These are phyloP conservation scores for Brassicogethes aeneus DNA, from an alignment of 2,888 invertebrate genomes.

Conservation along the genomic window DNA sequence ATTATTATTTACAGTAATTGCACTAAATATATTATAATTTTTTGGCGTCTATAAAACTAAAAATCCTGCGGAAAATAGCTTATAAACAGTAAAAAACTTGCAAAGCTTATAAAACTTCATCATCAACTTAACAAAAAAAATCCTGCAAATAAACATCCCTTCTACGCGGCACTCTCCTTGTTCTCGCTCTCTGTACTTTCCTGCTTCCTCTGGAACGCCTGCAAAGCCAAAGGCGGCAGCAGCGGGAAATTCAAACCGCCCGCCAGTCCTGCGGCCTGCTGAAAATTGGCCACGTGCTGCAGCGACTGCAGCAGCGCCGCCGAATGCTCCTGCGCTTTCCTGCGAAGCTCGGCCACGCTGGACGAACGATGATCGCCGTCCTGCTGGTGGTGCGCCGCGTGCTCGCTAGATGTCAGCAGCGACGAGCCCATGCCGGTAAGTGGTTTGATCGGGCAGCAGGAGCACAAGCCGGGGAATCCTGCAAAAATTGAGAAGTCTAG, in stretches of 20 bases:
- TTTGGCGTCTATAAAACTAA: no score
- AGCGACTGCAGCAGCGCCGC: conserved; percentile 74
- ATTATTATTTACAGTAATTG: no score
- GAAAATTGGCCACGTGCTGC: conserved; percentile 54
- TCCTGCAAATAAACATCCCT: no score
- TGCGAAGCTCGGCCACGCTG: conserved; percentile 83
- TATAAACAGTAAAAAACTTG: no score
- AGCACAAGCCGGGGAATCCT: conserved; percentile 72
- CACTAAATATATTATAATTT: no score
- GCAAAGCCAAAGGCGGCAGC: conserved; percentile 42
- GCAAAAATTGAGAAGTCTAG: conserved; percentile 30
- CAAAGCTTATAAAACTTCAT: no score
- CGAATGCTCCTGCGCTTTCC: conserved; percentile 92
- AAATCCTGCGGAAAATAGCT: no score
- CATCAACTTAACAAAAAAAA: no score
- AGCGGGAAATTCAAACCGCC: conserved; percentile 44
- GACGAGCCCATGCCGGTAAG: conserved; percentile 33
- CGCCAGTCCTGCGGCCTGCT: conserved; percentile 48
- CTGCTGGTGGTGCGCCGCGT: conserved; percentile 37
- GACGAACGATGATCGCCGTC: conserved; percentile 64
- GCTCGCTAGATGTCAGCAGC: conserved; percentile 34
- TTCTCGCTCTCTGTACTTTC: conserved; percentile 16
- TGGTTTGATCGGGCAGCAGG: conserved; percentile 68
- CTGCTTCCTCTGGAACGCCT: conserved; percentile 35
- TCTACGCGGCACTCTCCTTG: conserved; percentile 1